Conservation (phyloP, 2,113 vertebrate species). For the Anser cygnoides region DNA sequence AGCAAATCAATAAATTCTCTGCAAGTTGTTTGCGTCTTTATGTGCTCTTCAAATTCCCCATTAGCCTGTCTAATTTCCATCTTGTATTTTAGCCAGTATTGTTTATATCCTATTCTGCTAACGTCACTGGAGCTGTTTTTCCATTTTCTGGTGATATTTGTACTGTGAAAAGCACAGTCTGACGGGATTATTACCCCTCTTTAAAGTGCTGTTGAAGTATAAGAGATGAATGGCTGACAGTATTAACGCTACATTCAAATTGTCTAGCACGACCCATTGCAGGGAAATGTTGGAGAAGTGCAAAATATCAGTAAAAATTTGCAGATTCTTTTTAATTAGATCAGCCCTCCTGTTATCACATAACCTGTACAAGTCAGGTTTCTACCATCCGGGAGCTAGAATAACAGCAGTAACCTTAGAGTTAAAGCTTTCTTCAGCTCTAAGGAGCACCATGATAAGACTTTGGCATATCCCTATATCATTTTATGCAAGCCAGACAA, state of each 20-base stretch:
- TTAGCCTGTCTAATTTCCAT: slow-evolving; percentile 37
- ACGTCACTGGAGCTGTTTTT: not conserved
- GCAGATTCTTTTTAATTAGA: not conserved
- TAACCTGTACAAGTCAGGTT: slow-evolving; percentile 37
- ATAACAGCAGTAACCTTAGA: slow-evolving; percentile 1
- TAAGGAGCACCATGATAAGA: not conserved
- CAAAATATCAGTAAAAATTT: not conserved
- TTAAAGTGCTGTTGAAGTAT: not conserved
- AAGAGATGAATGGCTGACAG: not conserved
- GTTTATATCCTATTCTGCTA: slow-evolving; percentile 36
- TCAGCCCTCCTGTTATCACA: not conserved
- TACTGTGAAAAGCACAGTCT: not conserved
- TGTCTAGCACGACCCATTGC: not conserved
- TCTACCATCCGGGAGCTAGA: not conserved
- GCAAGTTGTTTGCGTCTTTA: not conserved
- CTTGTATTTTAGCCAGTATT: slow-evolving; percentile 25
- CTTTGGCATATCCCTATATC: slow-evolving; percentile 37
- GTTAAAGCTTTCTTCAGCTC: slow-evolving; percentile 49
- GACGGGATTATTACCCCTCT: slow-evolving; percentile 2
- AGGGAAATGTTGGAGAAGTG: not conserved
- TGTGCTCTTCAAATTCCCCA: slow-evolving; percentile 34
- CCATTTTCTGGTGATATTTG: slow-evolving; percentile 22
- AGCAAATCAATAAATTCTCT: slow-evolving; percentile 18
- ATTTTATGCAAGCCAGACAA: slow-evolving; percentile 53
- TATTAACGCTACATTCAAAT: not conserved